Base-by-base conservation (phyloP, 64 coral and sea anemone genomes). In the Montipora foliosa region DNA sequence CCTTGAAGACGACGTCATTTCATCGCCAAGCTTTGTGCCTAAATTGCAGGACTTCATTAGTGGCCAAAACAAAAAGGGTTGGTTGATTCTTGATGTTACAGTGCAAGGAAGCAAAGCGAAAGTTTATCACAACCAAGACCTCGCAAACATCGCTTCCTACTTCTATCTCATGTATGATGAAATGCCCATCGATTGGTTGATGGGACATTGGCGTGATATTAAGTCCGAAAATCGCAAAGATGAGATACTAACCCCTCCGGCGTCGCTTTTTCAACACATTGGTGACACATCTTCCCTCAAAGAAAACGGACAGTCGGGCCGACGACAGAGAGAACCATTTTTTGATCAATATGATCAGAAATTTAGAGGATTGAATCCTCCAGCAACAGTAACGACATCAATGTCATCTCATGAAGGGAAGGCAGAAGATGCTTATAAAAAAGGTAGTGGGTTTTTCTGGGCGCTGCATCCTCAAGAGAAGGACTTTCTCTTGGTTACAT, bases 181-280 rank as follows among this genome's bases (percentile, higher is more conserved):
- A 46, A 73, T 73, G 46, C 89, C 94, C 7, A 58, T 95, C 19
- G 94, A 95, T 61, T 79, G 76, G 49, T 49, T 95, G 14, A 84
- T 84, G 44, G 17, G 1, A 6, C 74, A 64, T 15, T 74, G 94
- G 74, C 62, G 79, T 19, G 72, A 57, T 25, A 88, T 87, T 12
- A 73, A 81, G 16, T 29, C 72, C 88, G 47, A 79, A 84, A 8
- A 91, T 57, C 12, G 14, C 29, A 50, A 52, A 60, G 37, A 2
- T 0, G 16, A 15, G 60, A 22, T 0, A 55, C 10, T 7, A 55
- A 55, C 52, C 52, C 73, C 67, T 44, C 4, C 9, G 1, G 82
- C 94, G 37, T 83, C 94, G 19, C 37, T 95, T 3, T 95, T 95
- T 66, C n/a, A 71, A 45, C 94, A 91, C 20, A 52, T 88, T 55